Evolutionary conservation across 2,888 invertebrate genomes (phyloP).

Genomic region (Cremastobaeus sp.): DNA sequence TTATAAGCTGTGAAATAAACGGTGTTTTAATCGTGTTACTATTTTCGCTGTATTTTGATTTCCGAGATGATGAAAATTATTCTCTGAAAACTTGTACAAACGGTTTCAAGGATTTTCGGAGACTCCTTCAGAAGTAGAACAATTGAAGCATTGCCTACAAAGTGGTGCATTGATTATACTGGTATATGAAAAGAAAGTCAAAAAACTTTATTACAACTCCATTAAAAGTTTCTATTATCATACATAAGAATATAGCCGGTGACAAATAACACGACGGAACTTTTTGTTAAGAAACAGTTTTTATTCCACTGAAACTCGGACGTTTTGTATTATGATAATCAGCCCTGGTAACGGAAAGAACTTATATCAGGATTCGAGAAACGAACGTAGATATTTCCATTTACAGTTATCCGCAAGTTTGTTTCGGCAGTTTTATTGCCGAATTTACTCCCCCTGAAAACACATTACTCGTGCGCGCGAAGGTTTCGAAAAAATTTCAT

Average conservation of each 20-base stretch:
- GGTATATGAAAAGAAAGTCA: constrained; percentile 24
- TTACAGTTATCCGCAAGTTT: constrained; percentile 6
- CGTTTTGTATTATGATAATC: constrained; percentile 20
- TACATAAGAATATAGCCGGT: constrained; percentile 29
- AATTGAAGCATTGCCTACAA: constrained; percentile 27
- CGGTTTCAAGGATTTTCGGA: neutral
- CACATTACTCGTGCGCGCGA: too few relatives aligned
- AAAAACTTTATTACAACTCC: constrained; percentile 52
- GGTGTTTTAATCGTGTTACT: too few relatives aligned
- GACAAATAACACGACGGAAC: constrained; percentile 25
- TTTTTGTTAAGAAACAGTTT: constrained; percentile 19
- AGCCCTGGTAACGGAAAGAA: constrained; percentile 19
- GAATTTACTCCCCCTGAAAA: too few relatives aligned
- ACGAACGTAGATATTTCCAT: constrained; percentile 7
- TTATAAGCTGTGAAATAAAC: too few relatives aligned
- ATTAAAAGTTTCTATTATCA: constrained; percentile 49
- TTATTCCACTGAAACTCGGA: constrained; percentile 22
- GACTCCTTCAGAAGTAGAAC: constrained; percentile 17
- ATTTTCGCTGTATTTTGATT: too few relatives aligned
- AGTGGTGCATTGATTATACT: constrained; percentile 36
- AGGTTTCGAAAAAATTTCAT: neutral
- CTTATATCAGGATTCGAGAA: constrained; percentile 19
- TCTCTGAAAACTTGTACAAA: too few relatives aligned
- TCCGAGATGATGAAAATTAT: too few relatives aligned
- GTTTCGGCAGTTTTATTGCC: too few relatives aligned